phyloP scores from a whole-genome alignment of 30 jellyfish, hydroid and myxozoan genomes.

The Mastigias papua region DNA sequence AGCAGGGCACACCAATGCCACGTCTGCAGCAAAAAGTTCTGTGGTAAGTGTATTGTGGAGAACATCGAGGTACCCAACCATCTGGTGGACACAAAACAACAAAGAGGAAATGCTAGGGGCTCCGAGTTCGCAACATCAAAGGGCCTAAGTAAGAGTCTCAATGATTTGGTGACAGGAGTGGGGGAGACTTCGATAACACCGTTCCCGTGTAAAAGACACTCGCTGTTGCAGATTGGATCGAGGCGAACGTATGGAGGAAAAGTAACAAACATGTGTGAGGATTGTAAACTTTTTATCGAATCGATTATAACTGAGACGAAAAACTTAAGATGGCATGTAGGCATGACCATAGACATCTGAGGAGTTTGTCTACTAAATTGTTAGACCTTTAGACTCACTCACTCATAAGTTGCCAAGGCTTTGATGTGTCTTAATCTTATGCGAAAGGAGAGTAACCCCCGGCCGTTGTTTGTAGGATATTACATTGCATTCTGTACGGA shows the following conservation, averaged over 20 bases:
- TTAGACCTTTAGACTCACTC: neutral
- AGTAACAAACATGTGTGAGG: slow-evolving; percentile 54
- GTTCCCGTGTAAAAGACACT: slow-evolving; percentile 76
- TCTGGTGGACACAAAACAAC: slow-evolving; percentile 31
- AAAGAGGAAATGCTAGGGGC: neutral
- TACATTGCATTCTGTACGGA: too few species aligned
- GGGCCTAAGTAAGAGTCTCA: slow-evolving; percentile 52
- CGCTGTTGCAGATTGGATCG: slow-evolving; percentile 52
- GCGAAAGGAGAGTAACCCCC: too few species aligned
- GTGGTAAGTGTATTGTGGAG: slow-evolving; percentile 63
- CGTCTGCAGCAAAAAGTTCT: slow-evolving; percentile 78
- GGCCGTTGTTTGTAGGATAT: too few species aligned
- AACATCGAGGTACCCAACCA: slow-evolving; percentile 80
- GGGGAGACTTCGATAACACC: slow-evolving; percentile 65
- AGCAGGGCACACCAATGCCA: slow-evolving; percentile 73
- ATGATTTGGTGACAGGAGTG: slow-evolving; percentile 18
- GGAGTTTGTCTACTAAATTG: neutral
- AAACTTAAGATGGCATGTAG: slow-evolving; percentile 78
- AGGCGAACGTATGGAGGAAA: slow-evolving; percentile 64
- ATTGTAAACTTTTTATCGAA: slow-evolving; percentile 67
- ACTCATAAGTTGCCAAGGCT: too few species aligned
- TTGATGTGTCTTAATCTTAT: too few species aligned
- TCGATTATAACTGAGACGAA: slow-evolving; percentile 75
- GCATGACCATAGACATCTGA: slow-evolving; percentile 59
- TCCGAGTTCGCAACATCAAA: neutral